Conservation (phyloP, 1,140 invertebrate genomes). For the Artemia franciscana region DNA sequence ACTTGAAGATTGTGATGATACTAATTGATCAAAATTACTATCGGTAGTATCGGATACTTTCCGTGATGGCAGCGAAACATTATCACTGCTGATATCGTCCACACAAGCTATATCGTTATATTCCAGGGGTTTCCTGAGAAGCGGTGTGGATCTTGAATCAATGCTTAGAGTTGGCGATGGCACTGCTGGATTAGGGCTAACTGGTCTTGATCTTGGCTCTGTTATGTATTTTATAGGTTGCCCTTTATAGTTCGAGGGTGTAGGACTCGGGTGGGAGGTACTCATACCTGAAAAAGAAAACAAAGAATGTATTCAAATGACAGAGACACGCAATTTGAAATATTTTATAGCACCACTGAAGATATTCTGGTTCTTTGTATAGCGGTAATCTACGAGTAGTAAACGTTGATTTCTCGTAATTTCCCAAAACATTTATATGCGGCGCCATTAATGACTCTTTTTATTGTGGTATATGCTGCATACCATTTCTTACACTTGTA, state of each 20-base stretch:
- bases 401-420: too few relatives aligned
- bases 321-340: too few relatives aligned
- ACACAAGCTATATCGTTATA: neutral
- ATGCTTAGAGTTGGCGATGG: neutral
- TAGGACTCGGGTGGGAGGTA: too few relatives aligned
- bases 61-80: neutral
- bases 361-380: too few relatives aligned
- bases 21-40: neutral
- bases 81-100: neutral
- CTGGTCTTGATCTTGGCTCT: slow-evolving; percentile 6
- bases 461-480: too few relatives aligned
- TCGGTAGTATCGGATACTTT: neutral
- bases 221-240: slow-evolving; percentile 3
- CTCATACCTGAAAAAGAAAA: too few relatives aligned
- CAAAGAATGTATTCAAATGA: too few relatives aligned
- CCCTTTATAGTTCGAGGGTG: neutral
- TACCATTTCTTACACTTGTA: too few relatives aligned
- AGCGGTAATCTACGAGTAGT: too few relatives aligned
- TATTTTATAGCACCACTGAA: too few relatives aligned
- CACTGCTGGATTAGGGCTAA: neutral
- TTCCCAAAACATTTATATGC: too few relatives aligned
- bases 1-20: neutral
- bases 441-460: too few relatives aligned
- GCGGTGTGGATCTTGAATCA: neutral
- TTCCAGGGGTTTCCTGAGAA: neutral